Conservation (phyloP, 2,888 invertebrate species). For the Amiota communis region DNA sequence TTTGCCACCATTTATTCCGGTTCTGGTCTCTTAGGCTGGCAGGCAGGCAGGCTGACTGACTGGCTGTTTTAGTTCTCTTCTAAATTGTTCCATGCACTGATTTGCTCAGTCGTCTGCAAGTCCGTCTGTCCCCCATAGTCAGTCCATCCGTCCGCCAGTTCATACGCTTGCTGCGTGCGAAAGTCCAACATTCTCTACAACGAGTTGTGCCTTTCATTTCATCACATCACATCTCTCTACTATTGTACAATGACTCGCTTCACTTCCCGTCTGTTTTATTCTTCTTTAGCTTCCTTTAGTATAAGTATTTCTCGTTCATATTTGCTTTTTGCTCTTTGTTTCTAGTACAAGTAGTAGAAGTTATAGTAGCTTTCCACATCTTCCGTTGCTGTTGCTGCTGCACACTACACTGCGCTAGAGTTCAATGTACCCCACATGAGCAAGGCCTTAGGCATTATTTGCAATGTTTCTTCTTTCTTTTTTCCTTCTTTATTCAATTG, state of each 20-base stretch:
- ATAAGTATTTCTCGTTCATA: constrained; percentile 40
- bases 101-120: neutral
- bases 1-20: constrained; percentile 16
- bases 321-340: constrained; percentile 35
- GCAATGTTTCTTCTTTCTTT: constrained; percentile 54
- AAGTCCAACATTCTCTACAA: no score
- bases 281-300: constrained; percentile 1
- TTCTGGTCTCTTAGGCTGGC: constrained; percentile 4
- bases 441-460: constrained; percentile 59
- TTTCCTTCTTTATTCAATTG: constrained; percentile 56
- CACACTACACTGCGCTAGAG: constrained; percentile 35
- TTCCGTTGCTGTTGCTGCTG: constrained; percentile 33
- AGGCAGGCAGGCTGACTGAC: neutral
- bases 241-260: no score
- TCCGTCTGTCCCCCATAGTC: neutral
- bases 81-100: neutral
- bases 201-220: no score
- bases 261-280: no score
- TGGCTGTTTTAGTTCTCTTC: neutral
- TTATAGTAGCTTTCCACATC: neutral
- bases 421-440: constrained; percentile 34
- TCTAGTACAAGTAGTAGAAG: constrained; percentile 21
- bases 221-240: no score
- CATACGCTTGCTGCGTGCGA: neutral
- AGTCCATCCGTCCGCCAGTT: constrained; percentile 32